These are phyloP conservation scores for Subanguina moxae DNA, from an alignment of 1,140 invertebrate species.

Conservation along the genomic window DNA sequence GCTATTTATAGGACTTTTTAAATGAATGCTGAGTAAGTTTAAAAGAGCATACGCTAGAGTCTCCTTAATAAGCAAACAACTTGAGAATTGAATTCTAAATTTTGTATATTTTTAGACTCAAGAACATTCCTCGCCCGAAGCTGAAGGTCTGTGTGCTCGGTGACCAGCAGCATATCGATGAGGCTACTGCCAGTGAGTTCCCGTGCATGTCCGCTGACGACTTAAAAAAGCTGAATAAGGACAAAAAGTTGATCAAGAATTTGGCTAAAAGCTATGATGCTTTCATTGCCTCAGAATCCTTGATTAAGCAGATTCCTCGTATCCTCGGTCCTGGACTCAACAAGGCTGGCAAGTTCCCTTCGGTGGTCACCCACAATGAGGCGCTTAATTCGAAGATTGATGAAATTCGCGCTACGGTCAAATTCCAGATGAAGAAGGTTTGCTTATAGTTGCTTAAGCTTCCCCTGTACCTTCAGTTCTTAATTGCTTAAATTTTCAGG, in stretches of 20 bases:
- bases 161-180: conserved; percentile 98
- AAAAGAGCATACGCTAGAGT: background rate
- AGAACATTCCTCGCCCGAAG: conserved; percentile 92
- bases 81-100: too few relatives aligned
- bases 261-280: conserved; percentile 91
- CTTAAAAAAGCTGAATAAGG: conserved; percentile 97
- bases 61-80: too few relatives aligned
- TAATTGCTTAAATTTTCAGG: conserved; percentile 65
- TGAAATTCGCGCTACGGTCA: conserved; percentile 97
- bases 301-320: conserved; percentile 99
- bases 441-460: conserved; percentile 4
- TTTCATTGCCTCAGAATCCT: conserved; percentile 93
- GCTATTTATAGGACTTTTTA: conserved; percentile 37
- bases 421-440: conserved; percentile 99
- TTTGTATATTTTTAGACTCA: conserved; percentile 70
- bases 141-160: conserved; percentile 98
- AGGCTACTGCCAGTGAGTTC: conserved; percentile 85
- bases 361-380: conserved; percentile 89
- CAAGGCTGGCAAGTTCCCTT: conserved; percentile 99
- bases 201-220: conserved; percentile 96
- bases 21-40: conserved; percentile 19
- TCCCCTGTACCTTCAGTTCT: too few relatives aligned
- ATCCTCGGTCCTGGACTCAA: conserved; percentile 95
- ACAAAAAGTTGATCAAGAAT: conserved; percentile 99
- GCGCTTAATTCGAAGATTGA: conserved; percentile 91